A percentile compares a stretch with the other conserved stretches of the same genome.
Evolutionary conservation across 2,797 vertebrate species (phyloP).

Genomic region (Simalia tracyae): DNA sequence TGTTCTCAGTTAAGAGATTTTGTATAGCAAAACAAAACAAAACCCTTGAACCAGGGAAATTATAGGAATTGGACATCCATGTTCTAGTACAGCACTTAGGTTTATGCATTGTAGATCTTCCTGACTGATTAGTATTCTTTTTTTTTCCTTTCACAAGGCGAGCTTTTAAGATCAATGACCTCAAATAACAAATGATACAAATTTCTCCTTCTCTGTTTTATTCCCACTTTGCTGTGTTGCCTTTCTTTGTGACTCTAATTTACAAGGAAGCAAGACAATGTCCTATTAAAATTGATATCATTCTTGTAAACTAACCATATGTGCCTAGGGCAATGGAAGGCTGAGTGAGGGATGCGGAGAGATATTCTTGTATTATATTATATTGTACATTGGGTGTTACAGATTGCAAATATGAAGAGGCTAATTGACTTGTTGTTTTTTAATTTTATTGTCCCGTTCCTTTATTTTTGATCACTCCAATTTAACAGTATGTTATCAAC

Average conservation of each 20-base stretch:
- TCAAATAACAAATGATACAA: neutral
- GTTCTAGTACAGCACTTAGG: neutral
- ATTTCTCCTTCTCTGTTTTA: neutral
- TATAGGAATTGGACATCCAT: neutral
- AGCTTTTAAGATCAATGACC: neutral
- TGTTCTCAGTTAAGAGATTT: neutral
- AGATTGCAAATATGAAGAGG: neutral
- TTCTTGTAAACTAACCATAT: conserved; percentile 16
- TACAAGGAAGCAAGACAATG: conserved; percentile 10
- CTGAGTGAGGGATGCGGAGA: neutral
- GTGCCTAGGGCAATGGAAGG: neutral
- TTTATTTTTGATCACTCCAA: neutral
- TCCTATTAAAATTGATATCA: conserved; percentile 12
- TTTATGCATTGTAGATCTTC: neutral
- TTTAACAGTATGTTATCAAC: neutral
- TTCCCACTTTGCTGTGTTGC: neutral
- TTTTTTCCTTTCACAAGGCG: neutral
- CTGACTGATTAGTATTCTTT: neutral
- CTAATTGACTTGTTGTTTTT: neutral
- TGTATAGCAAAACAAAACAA: neutral
- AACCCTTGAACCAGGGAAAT: neutral
- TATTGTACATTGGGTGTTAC: neutral
- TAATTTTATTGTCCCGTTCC: neutral
- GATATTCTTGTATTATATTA: neutral
- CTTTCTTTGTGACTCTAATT: neutral